Evolutionary conservation across 30 jellyfish, hydroid and myxozoan genomes (phyloP).

Genomic region (Clytia hemisphaerica): DNA sequence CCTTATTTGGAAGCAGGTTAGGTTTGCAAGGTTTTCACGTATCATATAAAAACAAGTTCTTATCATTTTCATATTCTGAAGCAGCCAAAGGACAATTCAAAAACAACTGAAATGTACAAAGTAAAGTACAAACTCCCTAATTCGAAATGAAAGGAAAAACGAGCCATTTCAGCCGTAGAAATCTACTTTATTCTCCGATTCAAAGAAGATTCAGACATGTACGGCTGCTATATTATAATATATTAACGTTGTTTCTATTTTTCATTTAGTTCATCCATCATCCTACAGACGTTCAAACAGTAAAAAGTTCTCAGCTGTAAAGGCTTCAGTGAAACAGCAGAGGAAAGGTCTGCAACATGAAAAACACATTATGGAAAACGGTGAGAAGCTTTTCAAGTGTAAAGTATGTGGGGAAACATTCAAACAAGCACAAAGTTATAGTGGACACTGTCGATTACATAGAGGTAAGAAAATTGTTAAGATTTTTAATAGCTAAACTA

Average conservation of each 20-base stretch:
- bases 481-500: neutral
- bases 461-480: constrained; percentile 37
- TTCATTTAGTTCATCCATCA: neutral
- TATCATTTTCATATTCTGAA: neutral
- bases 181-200: no score
- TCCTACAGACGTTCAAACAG: neutral
- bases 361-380: constrained; percentile 36
- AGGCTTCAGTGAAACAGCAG: neutral
- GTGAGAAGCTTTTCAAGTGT: constrained; percentile 57
- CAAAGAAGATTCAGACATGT: no score
- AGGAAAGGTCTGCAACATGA: neutral
- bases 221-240: neutral
- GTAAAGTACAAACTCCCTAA: neutral
- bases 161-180: no score
- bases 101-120: neutral
- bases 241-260: neutral
- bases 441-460: constrained; percentile 81
- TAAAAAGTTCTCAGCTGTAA: neutral
- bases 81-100: no score
- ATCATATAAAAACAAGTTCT: neutral
- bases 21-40: neutral
- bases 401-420: constrained; percentile 59
- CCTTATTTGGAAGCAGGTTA: constrained; percentile 61
- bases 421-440: constrained; percentile 81
- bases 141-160: no score